Evolutionary conservation across 2,113 vertebrate genomes (phyloP), one percentile per base, ranked within the genome.

Genomic region (Xenus cinereus): DNA sequence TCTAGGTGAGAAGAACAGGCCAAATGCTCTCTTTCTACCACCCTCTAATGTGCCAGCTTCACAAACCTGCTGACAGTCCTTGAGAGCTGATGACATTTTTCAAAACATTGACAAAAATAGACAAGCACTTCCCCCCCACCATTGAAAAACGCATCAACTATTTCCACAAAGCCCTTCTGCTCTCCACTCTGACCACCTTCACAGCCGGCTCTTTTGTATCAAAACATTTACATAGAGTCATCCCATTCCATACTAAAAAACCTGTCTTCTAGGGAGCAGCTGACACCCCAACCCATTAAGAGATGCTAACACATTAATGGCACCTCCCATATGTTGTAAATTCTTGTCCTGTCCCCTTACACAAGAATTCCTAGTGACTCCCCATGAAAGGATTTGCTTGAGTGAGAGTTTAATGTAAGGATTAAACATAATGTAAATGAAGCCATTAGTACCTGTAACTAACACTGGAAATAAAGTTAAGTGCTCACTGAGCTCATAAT

Each of bases 1-100:
- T 93, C 60, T 96, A 92, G 87, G 96, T 90, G 95, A 96, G 95
- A 96, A 97, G 93, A 96, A 95, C 96, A 96, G 93, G 95, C 92
- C 96, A 96, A 96, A 96, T 97, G 95, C 92, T 97, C 90, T 54
- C 92, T 93, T 93, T 87, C 90, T 93, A 90, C 90, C 96, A 95
- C 93, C 72, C 95, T 93, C 68, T 92, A 81, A 32, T 81, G 75
- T 95, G 95, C 83, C 95, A 95, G 83, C 85, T 94, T 94, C 95
- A 71, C 56, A 96, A 96, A 90, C 90, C 83, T 77, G 90, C 92
- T 96, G 93, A 96, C 95, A 97, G 92, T 90, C 90, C 95, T 92
- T 56, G 72, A 93, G 87, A 96, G 72, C 79, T 78, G 93, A 81
- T 96, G 92, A 96, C 93, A 94, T 92, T 92, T 96, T 90, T 92